These are phyloP conservation scores for Andrena chrysosceles DNA, from an alignment of 2,888 invertebrate genomes.

Conservation along the genomic window DNA sequence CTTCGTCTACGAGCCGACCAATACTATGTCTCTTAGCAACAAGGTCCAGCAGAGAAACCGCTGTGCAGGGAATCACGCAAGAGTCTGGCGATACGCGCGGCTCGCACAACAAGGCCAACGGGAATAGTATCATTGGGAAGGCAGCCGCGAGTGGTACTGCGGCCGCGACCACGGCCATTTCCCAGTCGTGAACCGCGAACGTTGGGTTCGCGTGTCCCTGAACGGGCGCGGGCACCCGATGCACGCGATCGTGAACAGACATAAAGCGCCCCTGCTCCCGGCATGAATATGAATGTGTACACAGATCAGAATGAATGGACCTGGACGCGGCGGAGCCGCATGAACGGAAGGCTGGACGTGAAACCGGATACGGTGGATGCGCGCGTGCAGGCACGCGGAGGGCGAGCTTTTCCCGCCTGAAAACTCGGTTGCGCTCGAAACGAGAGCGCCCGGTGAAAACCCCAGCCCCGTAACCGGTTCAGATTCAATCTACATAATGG, in stretches of 20 bases:
- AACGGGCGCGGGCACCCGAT: constrained; percentile 26
- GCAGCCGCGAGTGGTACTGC: constrained; percentile 13
- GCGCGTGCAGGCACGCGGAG: constrained; percentile 18
- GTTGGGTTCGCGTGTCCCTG: constrained; percentile 21
- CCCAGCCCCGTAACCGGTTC: constrained; percentile 75
- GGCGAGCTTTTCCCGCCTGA: constrained; percentile 53
- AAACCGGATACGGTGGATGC: constrained; percentile 31
- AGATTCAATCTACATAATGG: constrained; percentile 84
- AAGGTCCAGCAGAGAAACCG: neutral
- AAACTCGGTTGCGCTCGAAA: constrained; percentile 64
- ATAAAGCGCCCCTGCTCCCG: constrained; percentile 38
- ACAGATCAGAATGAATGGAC: constrained; percentile 59
- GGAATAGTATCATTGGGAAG: constrained; percentile 21
- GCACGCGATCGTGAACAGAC: constrained; percentile 45
- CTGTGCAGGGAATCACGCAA: neutral
- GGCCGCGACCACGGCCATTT: constrained; percentile 19
- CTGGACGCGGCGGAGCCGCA: constrained; percentile 39
- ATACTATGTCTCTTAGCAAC: neutral
- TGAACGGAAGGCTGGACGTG: constrained; percentile 45
- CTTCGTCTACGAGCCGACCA: too few species aligned
- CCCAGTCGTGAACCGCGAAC: constrained; percentile 35
- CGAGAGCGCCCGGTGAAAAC: constrained; percentile 69
- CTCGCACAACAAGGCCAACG: neutral
- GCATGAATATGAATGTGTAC: constrained; percentile 62
- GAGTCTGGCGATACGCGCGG: neutral